These are phyloP conservation scores for Cryptotermes secundus DNA, from an alignment of 1,140 invertebrate genomes.

Conservation along the genomic window DNA sequence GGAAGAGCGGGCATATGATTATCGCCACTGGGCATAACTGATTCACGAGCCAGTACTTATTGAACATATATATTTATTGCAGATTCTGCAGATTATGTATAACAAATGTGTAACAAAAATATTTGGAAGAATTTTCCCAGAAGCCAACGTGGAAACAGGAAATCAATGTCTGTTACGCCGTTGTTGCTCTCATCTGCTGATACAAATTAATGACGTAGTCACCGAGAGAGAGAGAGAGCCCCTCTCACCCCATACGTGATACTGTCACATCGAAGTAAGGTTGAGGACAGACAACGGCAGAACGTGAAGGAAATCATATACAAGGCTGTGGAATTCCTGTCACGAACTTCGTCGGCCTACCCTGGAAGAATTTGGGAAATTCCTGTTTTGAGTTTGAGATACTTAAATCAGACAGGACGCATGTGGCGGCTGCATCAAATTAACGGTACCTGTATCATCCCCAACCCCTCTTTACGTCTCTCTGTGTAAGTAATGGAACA, in stretches of 20 bases:
- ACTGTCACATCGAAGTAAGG: background rate
- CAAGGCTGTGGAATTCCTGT: background rate
- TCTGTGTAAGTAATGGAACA: too few relatives aligned
- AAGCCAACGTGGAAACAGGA: too few relatives aligned
- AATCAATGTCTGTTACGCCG: too few relatives aligned
- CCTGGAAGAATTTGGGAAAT: background rate
- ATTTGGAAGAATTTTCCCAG: too few relatives aligned
- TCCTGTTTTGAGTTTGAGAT: background rate
- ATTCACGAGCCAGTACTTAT: too few relatives aligned
- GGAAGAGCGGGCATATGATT: too few relatives aligned
- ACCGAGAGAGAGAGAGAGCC: too few relatives aligned
- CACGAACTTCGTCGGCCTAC: background rate
- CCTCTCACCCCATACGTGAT: background rate
- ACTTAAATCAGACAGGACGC: background rate
- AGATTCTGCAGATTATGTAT: too few relatives aligned
- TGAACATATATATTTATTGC: too few relatives aligned
- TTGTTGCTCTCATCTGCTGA: background rate
- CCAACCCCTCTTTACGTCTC: too few relatives aligned
- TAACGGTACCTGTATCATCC: background rate
- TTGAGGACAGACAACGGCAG: background rate
- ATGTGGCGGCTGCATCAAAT: background rate
- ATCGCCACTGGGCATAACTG: too few relatives aligned
- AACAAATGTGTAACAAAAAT: too few relatives aligned
- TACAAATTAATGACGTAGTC: background rate
- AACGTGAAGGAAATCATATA: background rate